Conservation (phyloP, 2,888 invertebrate genomes). For the Gortyna flavago region DNA sequence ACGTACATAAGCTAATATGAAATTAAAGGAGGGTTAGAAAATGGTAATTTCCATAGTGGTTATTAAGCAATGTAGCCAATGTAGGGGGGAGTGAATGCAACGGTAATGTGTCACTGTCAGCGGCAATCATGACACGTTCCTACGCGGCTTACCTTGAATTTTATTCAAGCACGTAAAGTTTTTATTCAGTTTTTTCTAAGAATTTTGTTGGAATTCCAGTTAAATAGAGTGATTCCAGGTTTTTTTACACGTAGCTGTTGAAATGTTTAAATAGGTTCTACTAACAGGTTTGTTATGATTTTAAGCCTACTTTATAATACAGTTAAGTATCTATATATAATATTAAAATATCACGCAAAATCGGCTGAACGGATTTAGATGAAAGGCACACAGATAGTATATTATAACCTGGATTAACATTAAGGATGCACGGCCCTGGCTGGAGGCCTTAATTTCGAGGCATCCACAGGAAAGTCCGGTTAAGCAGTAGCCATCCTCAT, state of each 20-base stretch:
- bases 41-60: constrained; percentile 56
- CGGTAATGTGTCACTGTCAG: constrained; percentile 71
- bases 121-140: constrained; percentile 57
- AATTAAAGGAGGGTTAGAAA: constrained; percentile 42
- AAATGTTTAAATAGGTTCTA: neutral
- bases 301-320: neutral
- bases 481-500: no score
- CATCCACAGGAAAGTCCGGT: no score
- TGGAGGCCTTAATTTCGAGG: no score
- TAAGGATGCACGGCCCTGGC: no score
- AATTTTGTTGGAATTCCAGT: constrained; percentile 24
- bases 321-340: no score
- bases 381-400: no score
- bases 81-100: constrained; percentile 52
- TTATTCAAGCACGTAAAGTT: constrained; percentile 47
- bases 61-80: constrained; percentile 47
- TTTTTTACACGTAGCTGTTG: neutral
- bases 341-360: neutral
- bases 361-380: neutral
- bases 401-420: no score
- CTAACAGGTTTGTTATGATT: neutral
- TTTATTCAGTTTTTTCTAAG: constrained; percentile 34
- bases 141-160: constrained; percentile 47
- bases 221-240: neutral
- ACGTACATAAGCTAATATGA: constrained; percentile 38